Evolutionary conservation across 2,113 vertebrate genomes (phyloP).

Genomic region (Hippocampus mohnikei): DNA sequence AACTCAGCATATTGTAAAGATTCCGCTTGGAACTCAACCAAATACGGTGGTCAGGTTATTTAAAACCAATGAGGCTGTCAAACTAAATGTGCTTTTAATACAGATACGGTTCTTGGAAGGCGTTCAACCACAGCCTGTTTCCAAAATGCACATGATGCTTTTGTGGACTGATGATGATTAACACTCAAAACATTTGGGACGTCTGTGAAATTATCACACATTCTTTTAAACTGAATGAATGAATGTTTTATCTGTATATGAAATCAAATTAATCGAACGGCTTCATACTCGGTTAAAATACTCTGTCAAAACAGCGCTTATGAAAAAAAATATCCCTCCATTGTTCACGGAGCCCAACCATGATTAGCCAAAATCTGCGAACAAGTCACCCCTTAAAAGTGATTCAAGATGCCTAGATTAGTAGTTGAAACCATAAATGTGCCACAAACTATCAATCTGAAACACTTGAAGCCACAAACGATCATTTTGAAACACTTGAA

Average conservation of each 20-base stretch:
- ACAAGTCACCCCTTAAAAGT: not conserved
- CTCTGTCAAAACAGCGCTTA: not conserved
- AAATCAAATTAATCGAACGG: not conserved
- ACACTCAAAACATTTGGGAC: not conserved
- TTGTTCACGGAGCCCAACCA: not conserved
- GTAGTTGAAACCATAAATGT: not conserved
- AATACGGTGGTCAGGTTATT: not conserved
- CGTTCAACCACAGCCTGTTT: not conserved
- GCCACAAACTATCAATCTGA: not conserved
- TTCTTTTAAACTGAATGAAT: not conserved
- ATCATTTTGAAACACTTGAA: too few species aligned
- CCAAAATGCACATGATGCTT: not conserved
- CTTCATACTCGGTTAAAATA: not conserved
- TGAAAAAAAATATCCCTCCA: not conserved
- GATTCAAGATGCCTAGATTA: not conserved
- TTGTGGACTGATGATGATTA: not conserved
- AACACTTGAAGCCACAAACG: too few species aligned
- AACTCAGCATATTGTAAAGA: slow-evolving; percentile 7
- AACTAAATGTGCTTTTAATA: not conserved
- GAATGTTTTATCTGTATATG: not conserved
- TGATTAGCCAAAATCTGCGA: not conserved
- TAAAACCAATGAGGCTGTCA: not conserved
- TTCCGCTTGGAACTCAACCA: not conserved
- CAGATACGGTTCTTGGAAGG: not conserved
- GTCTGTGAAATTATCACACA: not conserved